A percentile compares a stretch with the other conserved stretches of the same genome.
Conservation (phyloP, 2,113 vertebrate species). For the Anthoscopus minutus region DNA sequence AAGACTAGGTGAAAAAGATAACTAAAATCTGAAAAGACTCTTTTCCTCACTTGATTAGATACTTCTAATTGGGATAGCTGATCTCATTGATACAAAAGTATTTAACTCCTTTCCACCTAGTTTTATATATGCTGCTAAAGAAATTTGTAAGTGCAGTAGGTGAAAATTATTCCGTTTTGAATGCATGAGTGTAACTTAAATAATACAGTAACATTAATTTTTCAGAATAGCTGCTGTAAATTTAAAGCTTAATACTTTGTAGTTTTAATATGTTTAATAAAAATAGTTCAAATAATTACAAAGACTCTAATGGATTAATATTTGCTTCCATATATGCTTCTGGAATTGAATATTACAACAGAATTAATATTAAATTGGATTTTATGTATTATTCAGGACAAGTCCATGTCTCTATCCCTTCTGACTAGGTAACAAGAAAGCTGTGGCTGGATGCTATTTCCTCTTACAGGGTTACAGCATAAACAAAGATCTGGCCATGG, state of each 20-base stretch:
- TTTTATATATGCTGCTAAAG: neutral
- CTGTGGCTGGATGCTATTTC: neutral
- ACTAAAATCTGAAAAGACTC: neutral
- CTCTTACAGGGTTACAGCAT: neutral
- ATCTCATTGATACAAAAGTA: neutral
- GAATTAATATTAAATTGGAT: neutral
- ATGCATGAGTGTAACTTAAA: neutral
- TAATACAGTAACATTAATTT: neutral
- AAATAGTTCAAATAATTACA: slow-evolving; percentile 4
- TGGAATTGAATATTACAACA: neutral
- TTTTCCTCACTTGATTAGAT: neutral
- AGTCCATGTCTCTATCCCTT: neutral
- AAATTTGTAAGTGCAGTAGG: neutral
- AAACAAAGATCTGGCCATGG: neutral
- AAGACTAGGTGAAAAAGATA: neutral
- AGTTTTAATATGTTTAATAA: neutral
- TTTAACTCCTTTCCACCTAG: neutral
- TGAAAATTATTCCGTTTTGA: neutral
- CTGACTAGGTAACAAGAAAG: neutral
- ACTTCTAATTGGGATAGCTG: neutral
- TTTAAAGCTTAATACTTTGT: neutral
- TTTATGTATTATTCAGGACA: neutral
- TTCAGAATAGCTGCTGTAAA: neutral
- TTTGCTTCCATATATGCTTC: neutral
- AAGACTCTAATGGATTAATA: neutral